Evolutionary conservation across 92 coral and sea anemone genomes (phyloP).

Genomic region (Palythoa caribaeorum): DNA sequence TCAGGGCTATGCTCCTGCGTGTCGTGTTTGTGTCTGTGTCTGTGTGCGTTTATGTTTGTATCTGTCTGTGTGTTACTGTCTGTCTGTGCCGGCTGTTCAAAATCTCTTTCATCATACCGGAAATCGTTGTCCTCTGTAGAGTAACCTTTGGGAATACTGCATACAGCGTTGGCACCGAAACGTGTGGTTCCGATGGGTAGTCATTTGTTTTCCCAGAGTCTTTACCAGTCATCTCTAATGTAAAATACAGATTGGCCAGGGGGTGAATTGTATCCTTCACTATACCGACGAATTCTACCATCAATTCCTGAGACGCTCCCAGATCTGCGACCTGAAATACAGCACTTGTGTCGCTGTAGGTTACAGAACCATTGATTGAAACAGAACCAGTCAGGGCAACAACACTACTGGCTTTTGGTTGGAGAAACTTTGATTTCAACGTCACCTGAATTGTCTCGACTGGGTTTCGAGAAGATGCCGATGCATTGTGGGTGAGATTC

Average conservation of each 20-base stretch:
- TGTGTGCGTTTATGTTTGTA: not conserved
- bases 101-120: not conserved
- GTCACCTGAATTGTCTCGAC: conserved; percentile 45
- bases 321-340: conserved; percentile 6
- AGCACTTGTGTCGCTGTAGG: conserved; percentile 36
- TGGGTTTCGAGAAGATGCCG: conserved; percentile 48
- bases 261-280: conserved; percentile 77
- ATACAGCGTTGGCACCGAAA: conserved; percentile 77
- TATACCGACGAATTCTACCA: conserved; percentile 58
- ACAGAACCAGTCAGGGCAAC: not conserved
- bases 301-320: conserved; percentile 13
- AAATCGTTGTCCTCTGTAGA: conserved; percentile 54
- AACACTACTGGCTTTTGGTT: conserved; percentile 10
- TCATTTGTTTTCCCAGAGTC: not conserved
- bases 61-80: not conserved
- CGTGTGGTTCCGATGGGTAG: conserved; percentile 69
- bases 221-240: conserved; percentile 60
- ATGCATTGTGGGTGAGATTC: conserved; percentile 73
- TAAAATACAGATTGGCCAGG: conserved; percentile 82
- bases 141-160: conserved; percentile 88
- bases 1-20: not conserved
- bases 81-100: not conserved
- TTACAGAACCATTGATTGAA: not conserved
- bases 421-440: conserved; percentile 57
- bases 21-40: not conserved